Conservation (phyloP, 2,888 invertebrate species). For the Chloromyia formosa region DNA sequence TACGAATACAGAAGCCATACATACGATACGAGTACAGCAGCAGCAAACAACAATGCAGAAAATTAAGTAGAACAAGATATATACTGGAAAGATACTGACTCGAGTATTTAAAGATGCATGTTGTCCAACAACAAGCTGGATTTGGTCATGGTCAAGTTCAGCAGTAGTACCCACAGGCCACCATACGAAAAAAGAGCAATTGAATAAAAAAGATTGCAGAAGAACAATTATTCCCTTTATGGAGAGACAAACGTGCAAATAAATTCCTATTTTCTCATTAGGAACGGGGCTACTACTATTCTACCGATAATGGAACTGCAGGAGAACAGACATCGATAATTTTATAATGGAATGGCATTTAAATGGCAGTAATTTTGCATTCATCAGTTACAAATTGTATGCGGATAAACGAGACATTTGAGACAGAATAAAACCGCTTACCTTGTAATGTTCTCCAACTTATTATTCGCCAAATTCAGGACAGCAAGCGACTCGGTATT, state of each 20-base stretch:
- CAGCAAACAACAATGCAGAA: too few species aligned
- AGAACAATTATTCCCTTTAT: slow-evolving; percentile 1
- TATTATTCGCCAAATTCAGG: slow-evolving; percentile 74
- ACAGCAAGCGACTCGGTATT: slow-evolving; percentile 67
- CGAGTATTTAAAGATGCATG: neutral
- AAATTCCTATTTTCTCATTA: neutral
- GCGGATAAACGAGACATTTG: too few species aligned
- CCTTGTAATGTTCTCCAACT: slow-evolving; percentile 68
- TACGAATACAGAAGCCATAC: too few species aligned
- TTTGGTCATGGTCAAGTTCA: slow-evolving; percentile 37
- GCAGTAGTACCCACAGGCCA: too few species aligned
- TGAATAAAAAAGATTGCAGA: neutral
- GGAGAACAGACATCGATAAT: too few species aligned
- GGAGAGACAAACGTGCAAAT: neutral
- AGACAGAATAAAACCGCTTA: too few species aligned
- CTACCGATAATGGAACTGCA: too few species aligned
- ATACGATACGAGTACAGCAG: too few species aligned
- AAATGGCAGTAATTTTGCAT: neutral
- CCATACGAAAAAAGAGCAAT: neutral
- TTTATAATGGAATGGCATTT: neutral
- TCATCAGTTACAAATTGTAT: neutral
- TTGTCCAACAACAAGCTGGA: neutral
- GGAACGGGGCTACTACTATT: neutral
- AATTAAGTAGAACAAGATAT: too few species aligned
- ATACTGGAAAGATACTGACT: too few species aligned